Conservation (phyloP, 2,113 vertebrate genomes). For the Empidonax alnorum region DNA sequence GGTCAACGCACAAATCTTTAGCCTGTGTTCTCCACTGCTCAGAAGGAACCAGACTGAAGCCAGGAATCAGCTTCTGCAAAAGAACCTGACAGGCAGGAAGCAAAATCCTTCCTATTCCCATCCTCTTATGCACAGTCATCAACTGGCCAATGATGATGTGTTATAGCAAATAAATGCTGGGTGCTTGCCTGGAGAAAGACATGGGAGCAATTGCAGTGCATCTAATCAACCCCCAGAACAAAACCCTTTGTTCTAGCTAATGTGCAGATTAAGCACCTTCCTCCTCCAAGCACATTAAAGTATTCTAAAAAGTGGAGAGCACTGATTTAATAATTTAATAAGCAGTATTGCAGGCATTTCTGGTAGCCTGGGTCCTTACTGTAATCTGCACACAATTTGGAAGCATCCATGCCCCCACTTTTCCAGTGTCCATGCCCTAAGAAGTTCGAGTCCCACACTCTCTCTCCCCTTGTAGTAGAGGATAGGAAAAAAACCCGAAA, state of each 20-base stretch:
- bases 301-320: background rate
- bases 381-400: background rate
- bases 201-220: background rate
- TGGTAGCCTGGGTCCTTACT: background rate
- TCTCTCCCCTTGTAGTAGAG: background rate
- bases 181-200: background rate
- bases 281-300: background rate
- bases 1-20: background rate
- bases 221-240: background rate
- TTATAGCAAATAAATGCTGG: background rate
- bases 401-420: accelerated
- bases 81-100: background rate
- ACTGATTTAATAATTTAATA: background rate
- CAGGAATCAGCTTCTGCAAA: background rate
- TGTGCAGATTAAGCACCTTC: background rate
- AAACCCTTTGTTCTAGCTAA: background rate
- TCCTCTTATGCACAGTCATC: background rate
- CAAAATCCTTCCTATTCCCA: background rate
- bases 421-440: background rate
- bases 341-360: background rate
- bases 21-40: background rate
- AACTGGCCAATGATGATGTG: background rate
- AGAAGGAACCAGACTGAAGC: background rate
- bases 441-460: background rate
- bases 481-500: accelerated